These are phyloP conservation scores for Bursaphelenchus okinawaensis DNA, from an alignment of 2,888 invertebrate species.

Conservation along the genomic window DNA sequence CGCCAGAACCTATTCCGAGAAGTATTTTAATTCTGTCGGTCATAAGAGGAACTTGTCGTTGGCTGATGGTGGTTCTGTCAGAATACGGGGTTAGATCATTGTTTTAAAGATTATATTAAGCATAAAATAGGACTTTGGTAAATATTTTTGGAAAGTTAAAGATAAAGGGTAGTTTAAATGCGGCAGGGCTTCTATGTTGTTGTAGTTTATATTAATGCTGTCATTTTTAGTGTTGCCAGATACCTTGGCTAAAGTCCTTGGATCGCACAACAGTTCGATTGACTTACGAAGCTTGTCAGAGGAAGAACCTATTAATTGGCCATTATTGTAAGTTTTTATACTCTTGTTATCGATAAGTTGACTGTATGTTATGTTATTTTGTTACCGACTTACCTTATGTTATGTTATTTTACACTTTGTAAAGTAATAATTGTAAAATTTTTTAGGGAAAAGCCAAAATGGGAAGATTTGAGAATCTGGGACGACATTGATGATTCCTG, in stretches of 20 bases:
- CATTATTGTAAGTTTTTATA: conserved; percentile 9
- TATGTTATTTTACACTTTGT: too few species aligned
- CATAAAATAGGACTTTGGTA: too few species aligned
- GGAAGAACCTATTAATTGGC: conserved; percentile 10
- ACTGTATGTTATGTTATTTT: not conserved
- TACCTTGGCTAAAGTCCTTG: conserved; percentile 7
- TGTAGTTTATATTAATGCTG: too few species aligned
- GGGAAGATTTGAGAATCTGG: conserved; percentile 34
- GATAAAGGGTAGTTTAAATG: too few species aligned
- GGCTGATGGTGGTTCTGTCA: not conserved
- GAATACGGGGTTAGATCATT: not conserved
- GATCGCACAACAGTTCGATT: not conserved
- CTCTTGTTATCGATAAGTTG: too few species aligned
- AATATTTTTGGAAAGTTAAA: too few species aligned
- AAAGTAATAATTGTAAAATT: too few species aligned
- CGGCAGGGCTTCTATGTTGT: too few species aligned
- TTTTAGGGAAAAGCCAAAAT: conserved; percentile 28
- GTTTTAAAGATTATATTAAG: not conserved
- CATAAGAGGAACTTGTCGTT: not conserved
- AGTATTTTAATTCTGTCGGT: not conserved
- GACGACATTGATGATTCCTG: conserved; percentile 23
- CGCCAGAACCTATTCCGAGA: conserved; percentile 1
- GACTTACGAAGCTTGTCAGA: not conserved
- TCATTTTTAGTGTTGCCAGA: conserved; percentile 14
- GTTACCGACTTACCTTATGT: too few species aligned